These are phyloP conservation scores for Platichthys flesus DNA, from an alignment of 2,113 vertebrate genomes.

Conservation along the genomic window DNA sequence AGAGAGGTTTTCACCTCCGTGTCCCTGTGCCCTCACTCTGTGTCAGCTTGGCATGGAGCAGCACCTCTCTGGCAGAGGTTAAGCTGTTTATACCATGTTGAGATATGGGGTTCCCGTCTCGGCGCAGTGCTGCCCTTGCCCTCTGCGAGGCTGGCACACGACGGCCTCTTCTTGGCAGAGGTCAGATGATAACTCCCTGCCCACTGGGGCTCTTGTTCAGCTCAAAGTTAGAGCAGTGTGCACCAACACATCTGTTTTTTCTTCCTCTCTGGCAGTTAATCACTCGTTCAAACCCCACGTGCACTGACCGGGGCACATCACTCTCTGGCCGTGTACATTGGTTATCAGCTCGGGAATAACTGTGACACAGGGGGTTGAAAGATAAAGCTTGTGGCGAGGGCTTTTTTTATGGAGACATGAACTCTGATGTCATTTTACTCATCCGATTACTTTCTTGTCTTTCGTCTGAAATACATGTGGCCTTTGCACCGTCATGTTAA, in stretches of 20 bases:
- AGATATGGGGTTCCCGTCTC: slow-evolving; percentile 52
- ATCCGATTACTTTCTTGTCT: neutral
- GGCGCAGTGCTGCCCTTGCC: slow-evolving; percentile 44
- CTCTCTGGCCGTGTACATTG: slow-evolving; percentile 1
- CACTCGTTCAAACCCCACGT: slow-evolving; percentile 12
- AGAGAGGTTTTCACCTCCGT: slow-evolving; percentile 40
- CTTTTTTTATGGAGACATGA: neutral
- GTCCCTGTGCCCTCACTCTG: slow-evolving; percentile 39
- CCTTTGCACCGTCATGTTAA: neutral
- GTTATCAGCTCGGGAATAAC: slow-evolving; percentile 11
- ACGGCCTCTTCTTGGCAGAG: slow-evolving; percentile 57
- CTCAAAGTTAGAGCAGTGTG: slow-evolving; percentile 28
- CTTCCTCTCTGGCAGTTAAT: slow-evolving; percentile 35
- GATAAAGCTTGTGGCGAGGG: neutral
- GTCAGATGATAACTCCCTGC: slow-evolving; percentile 38
- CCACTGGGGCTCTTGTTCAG: slow-evolving; percentile 40
- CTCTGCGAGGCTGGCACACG: slow-evolving; percentile 56
- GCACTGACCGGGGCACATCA: slow-evolving; percentile 24
- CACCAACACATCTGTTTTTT: slow-evolving; percentile 21
- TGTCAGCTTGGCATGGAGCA: slow-evolving; percentile 47
- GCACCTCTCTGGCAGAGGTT: slow-evolving; percentile 53
- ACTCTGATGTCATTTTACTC: neutral
- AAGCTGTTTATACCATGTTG: slow-evolving; percentile 60
- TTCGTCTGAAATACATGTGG: neutral
- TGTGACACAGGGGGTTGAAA: neutral